A percentile compares a stretch with the other conserved stretches of the same genome.
phyloP scores from a whole-genome alignment of 2,113 vertebrate species.

The Crotalus viridis region DNA sequence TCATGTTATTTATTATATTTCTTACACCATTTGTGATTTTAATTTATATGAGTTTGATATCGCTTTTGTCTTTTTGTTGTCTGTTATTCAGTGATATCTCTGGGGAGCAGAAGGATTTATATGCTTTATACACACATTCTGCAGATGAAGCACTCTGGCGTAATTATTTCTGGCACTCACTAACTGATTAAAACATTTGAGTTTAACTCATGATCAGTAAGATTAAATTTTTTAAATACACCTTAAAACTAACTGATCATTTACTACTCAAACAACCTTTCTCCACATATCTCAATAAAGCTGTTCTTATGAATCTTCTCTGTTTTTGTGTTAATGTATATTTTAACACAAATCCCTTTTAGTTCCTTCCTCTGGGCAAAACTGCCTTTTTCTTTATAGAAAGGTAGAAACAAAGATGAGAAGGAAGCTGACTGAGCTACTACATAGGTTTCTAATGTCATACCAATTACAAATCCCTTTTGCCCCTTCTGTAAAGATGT shows the following conservation, averaged over 20 bases:
- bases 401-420: slow-evolving; percentile 71
- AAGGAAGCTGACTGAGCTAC: slow-evolving; percentile 61
- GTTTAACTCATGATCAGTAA: slow-evolving; percentile 88
- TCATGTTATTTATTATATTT: slow-evolving; percentile 91
- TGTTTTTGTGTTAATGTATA: slow-evolving; percentile 67
- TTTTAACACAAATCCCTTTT: slow-evolving; percentile 76
- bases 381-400: slow-evolving; percentile 69
- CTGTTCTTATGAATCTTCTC: slow-evolving; percentile 54
- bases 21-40: slow-evolving; percentile 95
- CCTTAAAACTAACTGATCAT: slow-evolving; percentile 83
- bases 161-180: slow-evolving; percentile 92
- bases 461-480: slow-evolving; percentile 62
- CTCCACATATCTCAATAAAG: slow-evolving; percentile 70
- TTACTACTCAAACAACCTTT: slow-evolving; percentile 74
- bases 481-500: slow-evolving; percentile 48
- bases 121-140: slow-evolving; percentile 89
- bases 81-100: slow-evolving; percentile 89
- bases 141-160: slow-evolving; percentile 90
- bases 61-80: slow-evolving; percentile 87
- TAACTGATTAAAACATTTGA: slow-evolving; percentile 85
- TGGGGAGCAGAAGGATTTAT: slow-evolving; percentile 88
- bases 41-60: slow-evolving; percentile 96
- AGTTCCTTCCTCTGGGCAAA: slow-evolving; percentile 77
- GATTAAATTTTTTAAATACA: slow-evolving; percentile 89
- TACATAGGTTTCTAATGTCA: slow-evolving; percentile 65